A percentile compares a stretch with the other conserved stretches of the same genome.
Conservation (phyloP, 2,113 vertebrate species). For the Dermatemys mawii region DNA sequence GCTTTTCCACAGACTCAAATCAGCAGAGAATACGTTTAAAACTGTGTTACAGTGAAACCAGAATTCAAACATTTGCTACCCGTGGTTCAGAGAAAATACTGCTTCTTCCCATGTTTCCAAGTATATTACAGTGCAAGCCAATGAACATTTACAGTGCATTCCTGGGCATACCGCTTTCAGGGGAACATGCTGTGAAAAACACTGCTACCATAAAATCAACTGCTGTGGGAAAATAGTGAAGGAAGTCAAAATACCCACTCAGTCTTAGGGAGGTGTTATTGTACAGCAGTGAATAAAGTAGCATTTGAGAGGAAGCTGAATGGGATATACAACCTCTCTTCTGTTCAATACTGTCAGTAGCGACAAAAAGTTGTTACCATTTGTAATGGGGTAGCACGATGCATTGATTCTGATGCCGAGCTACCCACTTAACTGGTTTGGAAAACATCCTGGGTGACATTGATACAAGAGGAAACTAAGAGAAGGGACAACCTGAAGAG, state of each 20-base stretch:
- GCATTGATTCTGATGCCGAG: constrained; percentile 13
- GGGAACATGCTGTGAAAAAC: not conserved
- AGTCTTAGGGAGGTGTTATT: not conserved
- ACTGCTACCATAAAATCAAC: not conserved
- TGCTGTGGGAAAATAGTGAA: not conserved
- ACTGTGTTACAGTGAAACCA: not conserved
- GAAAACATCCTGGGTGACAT: constrained; percentile 6
- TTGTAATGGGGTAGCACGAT: constrained; percentile 8
- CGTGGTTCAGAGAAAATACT: not conserved
- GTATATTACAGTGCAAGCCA: not conserved
- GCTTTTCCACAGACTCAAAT: not conserved
- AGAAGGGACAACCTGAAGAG: not conserved
- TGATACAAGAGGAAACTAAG: not conserved
- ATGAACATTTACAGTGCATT: not conserved
- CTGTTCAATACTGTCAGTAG: not conserved
- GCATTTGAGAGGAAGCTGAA: not conserved
- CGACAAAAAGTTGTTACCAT: not conserved
- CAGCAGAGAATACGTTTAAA: not conserved
- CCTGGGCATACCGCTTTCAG: not conserved
- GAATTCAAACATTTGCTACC: not conserved
- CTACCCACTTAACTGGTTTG: constrained; percentile 40
- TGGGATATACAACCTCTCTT: not conserved
- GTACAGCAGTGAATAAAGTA: not conserved
- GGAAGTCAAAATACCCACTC: not conserved
- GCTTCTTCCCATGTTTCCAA: not conserved